Evolutionary conservation across 1,140 invertebrate genomes (phyloP).

Genomic region (Euwallacea similis): DNA sequence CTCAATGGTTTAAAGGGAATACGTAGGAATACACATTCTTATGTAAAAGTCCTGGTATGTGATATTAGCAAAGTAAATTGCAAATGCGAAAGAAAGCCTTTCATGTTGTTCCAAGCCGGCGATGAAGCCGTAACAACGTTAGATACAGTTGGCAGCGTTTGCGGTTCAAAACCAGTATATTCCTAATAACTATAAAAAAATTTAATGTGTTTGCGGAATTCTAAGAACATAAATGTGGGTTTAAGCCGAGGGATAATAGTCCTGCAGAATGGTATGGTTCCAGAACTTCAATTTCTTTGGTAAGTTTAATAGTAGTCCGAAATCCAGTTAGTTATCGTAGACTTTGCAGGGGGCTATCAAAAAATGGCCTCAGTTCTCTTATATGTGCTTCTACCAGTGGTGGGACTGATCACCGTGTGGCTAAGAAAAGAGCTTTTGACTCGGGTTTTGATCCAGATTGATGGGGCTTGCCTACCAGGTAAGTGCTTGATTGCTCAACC

Average conservation of each 20-base stretch:
- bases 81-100: constrained; percentile 29
- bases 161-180: not conserved
- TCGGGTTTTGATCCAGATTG: constrained; percentile 40
- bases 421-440: constrained; percentile 38
- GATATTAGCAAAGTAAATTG: constrained; percentile 12
- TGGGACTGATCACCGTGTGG: constrained; percentile 38
- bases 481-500: constrained; percentile 15
- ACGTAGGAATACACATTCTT: too few species aligned
- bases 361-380: constrained; percentile 22
- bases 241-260: too few species aligned
- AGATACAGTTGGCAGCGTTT: constrained; percentile 24
- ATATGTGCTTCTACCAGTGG: constrained; percentile 43
- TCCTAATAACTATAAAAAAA: not conserved
- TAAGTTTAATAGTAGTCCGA: not conserved
- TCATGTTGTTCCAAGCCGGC: constrained; percentile 16
- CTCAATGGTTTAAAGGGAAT: too few species aligned
- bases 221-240: too few species aligned
- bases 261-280: too few species aligned
- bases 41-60: too few species aligned
- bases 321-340: too few species aligned
- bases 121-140: constrained; percentile 19
- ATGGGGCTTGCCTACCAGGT: constrained; percentile 44
- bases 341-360: too few species aligned
- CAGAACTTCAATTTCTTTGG: not conserved
- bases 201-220: too few species aligned